A percentile compares a stretch with the other conserved stretches of the same genome.
Conservation (phyloP, 2,888 invertebrate genomes). For the Anticlea derivata region DNA sequence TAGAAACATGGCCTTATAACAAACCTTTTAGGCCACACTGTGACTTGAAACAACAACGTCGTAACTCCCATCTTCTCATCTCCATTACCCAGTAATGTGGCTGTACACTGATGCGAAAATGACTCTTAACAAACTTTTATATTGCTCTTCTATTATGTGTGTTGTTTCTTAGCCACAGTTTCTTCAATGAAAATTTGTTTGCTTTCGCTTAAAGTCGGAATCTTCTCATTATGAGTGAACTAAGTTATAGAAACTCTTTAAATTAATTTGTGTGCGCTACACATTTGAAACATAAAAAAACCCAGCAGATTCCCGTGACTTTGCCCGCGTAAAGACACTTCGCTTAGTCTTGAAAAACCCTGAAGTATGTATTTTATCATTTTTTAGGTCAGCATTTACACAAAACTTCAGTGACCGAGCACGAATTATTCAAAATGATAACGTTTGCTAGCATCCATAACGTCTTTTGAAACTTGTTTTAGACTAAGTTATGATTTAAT, state of each 20-base stretch:
- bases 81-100: slow-evolving; percentile 29
- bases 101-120: slow-evolving; percentile 29
- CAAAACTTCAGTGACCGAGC: no score
- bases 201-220: slow-evolving; percentile 27
- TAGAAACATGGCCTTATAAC: not conserved
- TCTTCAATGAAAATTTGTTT: slow-evolving; percentile 33
- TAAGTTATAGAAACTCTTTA: slow-evolving; percentile 26
- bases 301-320: no score
- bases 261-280: slow-evolving; percentile 21
- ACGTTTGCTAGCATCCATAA: no score
- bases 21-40: not conserved
- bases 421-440: no score
- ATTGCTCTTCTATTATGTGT: slow-evolving; percentile 36
- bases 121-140: slow-evolving; percentile 36
- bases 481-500: no score
- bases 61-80: slow-evolving; percentile 23
- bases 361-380: no score
- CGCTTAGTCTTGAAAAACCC: no score
- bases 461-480: no score
- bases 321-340: no score
- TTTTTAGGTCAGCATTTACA: no score
- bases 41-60: not conserved
- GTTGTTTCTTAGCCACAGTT: slow-evolving; percentile 31
- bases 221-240: slow-evolving; percentile 27
- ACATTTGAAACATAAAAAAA: no score